Evolutionary conservation across 2,888 invertebrate genomes (phyloP).

Genomic region (Polia nebulosa): DNA sequence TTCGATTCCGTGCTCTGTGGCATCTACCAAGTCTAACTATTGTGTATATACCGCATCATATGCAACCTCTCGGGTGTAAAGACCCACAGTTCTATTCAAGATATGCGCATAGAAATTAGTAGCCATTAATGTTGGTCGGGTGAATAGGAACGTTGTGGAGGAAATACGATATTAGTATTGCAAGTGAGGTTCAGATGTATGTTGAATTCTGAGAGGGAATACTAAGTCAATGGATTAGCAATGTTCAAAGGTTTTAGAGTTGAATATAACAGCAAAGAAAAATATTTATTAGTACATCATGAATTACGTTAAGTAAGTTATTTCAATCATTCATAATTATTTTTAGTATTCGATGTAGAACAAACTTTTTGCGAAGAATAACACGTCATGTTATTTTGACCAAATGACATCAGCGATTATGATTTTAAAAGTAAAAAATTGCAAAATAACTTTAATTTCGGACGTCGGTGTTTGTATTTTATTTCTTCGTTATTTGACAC

Average conservation of each 20-base stretch:
- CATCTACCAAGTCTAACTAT: conserved; percentile 1
- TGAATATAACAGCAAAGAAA: no score
- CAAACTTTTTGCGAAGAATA: no score
- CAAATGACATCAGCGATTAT: no score
- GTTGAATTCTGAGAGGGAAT: not conserved
- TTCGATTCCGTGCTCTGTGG: not conserved
- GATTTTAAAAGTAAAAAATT: no score
- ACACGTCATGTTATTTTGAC: no score
- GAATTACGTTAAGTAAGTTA: no score
- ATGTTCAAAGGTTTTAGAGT: not conserved
- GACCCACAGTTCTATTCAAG: conserved; percentile 37
- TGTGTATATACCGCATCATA: conserved; percentile 33
- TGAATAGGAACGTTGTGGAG: conserved; percentile 13
- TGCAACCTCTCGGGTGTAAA: conserved; percentile 30
- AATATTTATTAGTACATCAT: no score
- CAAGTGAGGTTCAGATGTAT: conserved; percentile 8
- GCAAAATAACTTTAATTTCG: no score
- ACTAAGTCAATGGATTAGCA: not conserved
- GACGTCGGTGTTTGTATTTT: no score
- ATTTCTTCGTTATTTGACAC: no score
- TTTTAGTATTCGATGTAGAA: no score
- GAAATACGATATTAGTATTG: conserved; percentile 27
- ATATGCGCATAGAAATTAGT: conserved; percentile 56
- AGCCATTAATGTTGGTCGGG: conserved; percentile 29
- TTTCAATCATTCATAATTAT: no score